A percentile compares a stretch with the other conserved stretches of the same genome.
These are phyloP conservation scores for Eufriesea mexicana DNA, from an alignment of 1,140 invertebrate species.

Conservation along the genomic window DNA sequence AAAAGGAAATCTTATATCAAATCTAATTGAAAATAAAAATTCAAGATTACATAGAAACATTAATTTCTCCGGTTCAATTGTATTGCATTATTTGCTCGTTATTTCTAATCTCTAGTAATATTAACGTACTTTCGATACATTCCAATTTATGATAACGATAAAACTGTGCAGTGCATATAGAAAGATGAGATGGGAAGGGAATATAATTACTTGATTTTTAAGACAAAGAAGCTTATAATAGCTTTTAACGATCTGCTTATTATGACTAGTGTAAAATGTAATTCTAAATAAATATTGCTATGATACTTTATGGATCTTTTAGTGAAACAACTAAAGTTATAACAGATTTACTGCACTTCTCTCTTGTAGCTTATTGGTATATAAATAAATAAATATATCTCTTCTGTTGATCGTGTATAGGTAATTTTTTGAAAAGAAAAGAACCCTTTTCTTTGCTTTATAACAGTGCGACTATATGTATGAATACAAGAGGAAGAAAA, in stretches of 20 bases:
- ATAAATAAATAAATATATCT: slow-evolving; percentile 68
- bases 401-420: slow-evolving; percentile 54
- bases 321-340: background rate
- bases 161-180: background rate
- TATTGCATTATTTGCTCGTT: background rate
- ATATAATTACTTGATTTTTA: background rate
- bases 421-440: slow-evolving; percentile 25
- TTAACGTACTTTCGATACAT: slow-evolving; percentile 28
- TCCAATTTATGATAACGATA: slow-evolving; percentile 21
- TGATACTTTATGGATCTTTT: background rate
- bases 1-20: background rate
- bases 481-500: background rate
- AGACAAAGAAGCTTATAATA: background rate
- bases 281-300: background rate
- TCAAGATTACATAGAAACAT: background rate
- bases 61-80: background rate
- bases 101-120: background rate
- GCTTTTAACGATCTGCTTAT: slow-evolving; percentile 2
- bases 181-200: background rate
- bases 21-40: background rate
- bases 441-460: background rate
- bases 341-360: slow-evolving; percentile 39
- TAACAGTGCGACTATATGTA: background rate
- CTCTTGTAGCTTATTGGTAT: slow-evolving; percentile 71
- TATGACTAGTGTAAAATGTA: slow-evolving; percentile 5